Conservation (phyloP, 2,888 invertebrate species). For the Drosophila mulleri region DNA sequence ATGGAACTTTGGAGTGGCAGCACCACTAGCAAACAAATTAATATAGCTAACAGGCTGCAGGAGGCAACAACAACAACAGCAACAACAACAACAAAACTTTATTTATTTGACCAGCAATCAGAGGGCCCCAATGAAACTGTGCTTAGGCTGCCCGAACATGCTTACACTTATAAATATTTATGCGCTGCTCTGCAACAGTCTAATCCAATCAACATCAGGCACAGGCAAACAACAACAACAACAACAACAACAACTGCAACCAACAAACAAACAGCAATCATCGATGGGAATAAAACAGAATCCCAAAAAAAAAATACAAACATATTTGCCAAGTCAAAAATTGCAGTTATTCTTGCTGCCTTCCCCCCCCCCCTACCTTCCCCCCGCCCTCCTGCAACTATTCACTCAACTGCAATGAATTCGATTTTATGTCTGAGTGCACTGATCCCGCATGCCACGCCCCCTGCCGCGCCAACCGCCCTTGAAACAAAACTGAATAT, state of each 20-base stretch:
- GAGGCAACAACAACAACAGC: background rate
- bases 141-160: constrained; percentile 12
- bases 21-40: constrained; percentile 67
- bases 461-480: background rate
- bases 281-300: background rate
- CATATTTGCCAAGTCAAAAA: constrained; percentile 73
- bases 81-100: constrained; percentile 32
- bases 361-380: constrained; percentile 32
- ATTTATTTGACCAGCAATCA: constrained; percentile 55
- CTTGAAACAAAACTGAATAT: constrained; percentile 36
- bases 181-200: constrained; percentile 46
- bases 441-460: background rate
- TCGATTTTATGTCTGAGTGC: constrained; percentile 55
- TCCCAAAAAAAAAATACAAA: constrained; percentile 12
- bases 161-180: constrained; percentile 59
- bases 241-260: too few species aligned
- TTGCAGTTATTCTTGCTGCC: constrained; percentile 41
- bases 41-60: constrained; percentile 46
- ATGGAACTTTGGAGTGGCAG: constrained; percentile 46
- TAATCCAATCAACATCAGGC: constrained; percentile 71
- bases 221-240: constrained; percentile 14
- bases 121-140: constrained; percentile 7
- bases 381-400: constrained; percentile 20
- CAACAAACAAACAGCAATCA: constrained; percentile 6
- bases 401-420: constrained; percentile 49